These are phyloP conservation scores for Ladona fulva DNA, from an alignment of 1,140 invertebrate species.

Conservation along the genomic window DNA sequence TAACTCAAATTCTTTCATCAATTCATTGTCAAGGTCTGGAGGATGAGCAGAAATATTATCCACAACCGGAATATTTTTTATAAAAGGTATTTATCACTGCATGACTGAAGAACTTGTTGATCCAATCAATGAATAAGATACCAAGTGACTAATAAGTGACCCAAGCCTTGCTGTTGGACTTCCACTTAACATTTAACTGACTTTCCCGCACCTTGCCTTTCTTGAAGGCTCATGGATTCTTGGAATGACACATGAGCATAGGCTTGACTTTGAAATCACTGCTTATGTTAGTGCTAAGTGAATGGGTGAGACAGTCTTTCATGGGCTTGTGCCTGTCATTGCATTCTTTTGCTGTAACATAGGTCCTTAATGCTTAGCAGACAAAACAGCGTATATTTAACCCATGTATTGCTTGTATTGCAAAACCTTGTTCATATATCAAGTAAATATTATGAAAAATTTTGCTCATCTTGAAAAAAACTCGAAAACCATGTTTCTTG, in stretches of 20 bases:
- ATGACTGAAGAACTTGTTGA: neutral
- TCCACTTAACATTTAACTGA: neutral
- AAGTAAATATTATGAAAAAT: too few relatives aligned
- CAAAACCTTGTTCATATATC: too few relatives aligned
- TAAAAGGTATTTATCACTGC: neutral
- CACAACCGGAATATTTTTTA: neutral
- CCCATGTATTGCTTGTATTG: too few relatives aligned
- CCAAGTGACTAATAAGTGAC: neutral
- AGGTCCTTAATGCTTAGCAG: too few relatives aligned
- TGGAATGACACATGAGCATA: neutral
- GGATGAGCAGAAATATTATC: neutral
- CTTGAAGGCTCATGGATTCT: neutral
- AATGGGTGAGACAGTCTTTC: neutral
- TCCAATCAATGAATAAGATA: neutral
- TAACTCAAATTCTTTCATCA: slow-evolving; percentile 21
- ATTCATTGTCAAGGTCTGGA: neutral
- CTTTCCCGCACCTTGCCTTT: neutral
- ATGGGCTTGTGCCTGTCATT: slow-evolving; percentile 9
- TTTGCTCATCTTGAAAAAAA: too few relatives aligned
- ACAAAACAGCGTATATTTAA: too few relatives aligned
- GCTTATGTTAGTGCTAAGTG: neutral
- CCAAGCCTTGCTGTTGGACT: too few relatives aligned
- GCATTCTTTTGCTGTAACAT: neutral
- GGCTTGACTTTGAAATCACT: too few relatives aligned
- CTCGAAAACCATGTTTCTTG: too few relatives aligned